phyloP scores from a whole-genome alignment of 2,113 vertebrate species.

The Bagarius yarrelli region DNA sequence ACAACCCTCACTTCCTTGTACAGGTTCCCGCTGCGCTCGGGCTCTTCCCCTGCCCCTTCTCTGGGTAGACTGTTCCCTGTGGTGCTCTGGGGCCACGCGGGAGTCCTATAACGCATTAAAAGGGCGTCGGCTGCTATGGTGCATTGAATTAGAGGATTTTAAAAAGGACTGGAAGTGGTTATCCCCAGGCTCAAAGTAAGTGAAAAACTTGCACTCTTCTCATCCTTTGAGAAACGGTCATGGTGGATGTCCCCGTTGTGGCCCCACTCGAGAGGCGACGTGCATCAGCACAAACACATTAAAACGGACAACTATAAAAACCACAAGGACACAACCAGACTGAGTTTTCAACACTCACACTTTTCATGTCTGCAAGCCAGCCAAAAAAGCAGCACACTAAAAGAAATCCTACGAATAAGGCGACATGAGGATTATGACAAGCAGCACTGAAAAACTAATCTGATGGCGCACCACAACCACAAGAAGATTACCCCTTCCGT shows the following conservation, averaged over 20 bases:
- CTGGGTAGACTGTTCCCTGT: conserved; percentile 94
- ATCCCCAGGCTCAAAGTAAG: conserved; percentile 14
- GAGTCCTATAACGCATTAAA: conserved; percentile 76
- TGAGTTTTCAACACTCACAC: background rate
- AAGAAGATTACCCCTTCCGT: too few species aligned
- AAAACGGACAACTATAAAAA: background rate
- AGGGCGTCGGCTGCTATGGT: background rate
- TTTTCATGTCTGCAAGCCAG: background rate
- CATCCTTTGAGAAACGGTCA: conserved; percentile 48
- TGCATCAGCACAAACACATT: conserved; percentile 43
- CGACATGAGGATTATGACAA: background rate
- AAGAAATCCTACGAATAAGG: too few species aligned
- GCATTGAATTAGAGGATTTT: conserved; percentile 52
- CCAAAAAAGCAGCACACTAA: background rate
- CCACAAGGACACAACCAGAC: background rate
- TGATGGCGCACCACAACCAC: too few species aligned
- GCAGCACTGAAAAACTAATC: too few species aligned
- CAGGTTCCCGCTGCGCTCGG: conserved; percentile 86
- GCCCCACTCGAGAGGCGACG: conserved; percentile 29
- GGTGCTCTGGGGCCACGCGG: conserved; percentile 87
- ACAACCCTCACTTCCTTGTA: conserved; percentile 94
- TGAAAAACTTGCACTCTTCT: conserved; percentile 36
- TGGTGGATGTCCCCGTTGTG: conserved; percentile 36
- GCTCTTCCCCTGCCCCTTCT: conserved; percentile 98
- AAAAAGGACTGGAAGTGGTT: conserved; percentile 68